Conservation (phyloP, 2,113 vertebrate species). For the Nycticorax nycticorax region DNA sequence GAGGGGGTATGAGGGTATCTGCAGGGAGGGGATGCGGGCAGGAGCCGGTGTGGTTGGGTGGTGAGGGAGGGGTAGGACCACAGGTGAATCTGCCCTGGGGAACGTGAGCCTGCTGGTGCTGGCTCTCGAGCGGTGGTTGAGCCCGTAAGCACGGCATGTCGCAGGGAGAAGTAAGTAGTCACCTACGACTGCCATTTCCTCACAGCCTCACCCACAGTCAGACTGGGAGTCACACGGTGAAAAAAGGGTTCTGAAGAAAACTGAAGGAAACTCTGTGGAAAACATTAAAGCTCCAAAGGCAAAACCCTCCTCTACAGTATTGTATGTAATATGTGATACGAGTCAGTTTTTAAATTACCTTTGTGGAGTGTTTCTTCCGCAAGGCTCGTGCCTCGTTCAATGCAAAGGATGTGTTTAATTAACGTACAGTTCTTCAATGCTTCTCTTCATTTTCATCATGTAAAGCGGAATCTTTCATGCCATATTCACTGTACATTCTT, state of each 20-base stretch:
- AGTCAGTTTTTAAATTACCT: neutral
- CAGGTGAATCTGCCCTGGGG: fast-evolving
- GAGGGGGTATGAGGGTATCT: neutral
- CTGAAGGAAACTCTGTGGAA: neutral
- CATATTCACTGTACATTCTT: constrained; percentile 31
- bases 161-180: neutral
- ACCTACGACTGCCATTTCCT: neutral
- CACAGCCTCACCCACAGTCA: neutral
- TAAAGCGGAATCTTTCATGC: constrained; percentile 44
- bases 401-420: constrained; percentile 26
- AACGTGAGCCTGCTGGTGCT: neutral
- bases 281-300: neutral
- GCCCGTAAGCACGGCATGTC: neutral
- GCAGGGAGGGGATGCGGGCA: neutral
- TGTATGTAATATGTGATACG: neutral
- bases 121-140: fast-evolving
- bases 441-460: constrained; percentile 37
- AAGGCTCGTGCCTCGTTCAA: neutral
- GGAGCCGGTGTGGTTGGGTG: neutral
- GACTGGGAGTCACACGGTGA: neutral
- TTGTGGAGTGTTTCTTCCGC: neutral
- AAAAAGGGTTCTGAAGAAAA: neutral
- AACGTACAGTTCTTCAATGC: constrained; percentile 2
- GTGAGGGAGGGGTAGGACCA: neutral
- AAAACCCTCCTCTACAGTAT: neutral